phyloP scores from a whole-genome alignment of 2,113 vertebrate genomes.

The Sorex araneus region DNA sequence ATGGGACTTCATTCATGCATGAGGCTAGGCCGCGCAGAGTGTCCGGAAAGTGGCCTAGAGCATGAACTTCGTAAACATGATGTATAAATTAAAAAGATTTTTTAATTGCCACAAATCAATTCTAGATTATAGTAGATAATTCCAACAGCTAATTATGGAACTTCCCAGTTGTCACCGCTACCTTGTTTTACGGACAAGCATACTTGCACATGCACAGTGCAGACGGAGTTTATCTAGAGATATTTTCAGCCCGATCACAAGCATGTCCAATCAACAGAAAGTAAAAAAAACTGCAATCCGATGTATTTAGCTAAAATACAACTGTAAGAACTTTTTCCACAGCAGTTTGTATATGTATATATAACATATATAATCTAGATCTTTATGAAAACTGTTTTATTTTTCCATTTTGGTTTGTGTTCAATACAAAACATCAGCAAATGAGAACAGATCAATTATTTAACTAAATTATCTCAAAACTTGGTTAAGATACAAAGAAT shows the following conservation, averaged over 20 bases:
- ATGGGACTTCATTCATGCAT: too few relatives aligned
- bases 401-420: constrained; percentile 75
- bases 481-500: constrained; percentile 47
- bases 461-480: constrained; percentile 56
- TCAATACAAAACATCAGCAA: constrained; percentile 74
- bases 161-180: background rate
- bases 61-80: too few relatives aligned
- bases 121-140: constrained; percentile 26
- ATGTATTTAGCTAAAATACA: constrained; percentile 83
- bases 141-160: constrained; percentile 60
- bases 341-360: constrained; percentile 31
- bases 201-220: background rate
- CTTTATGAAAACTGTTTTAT: constrained; percentile 56
- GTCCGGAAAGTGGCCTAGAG: too few relatives aligned
- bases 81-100: too few relatives aligned
- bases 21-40: too few relatives aligned
- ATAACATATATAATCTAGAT: too few relatives aligned
- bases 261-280: constrained; percentile 84
- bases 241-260: constrained; percentile 78
- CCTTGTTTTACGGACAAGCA: constrained; percentile 35
- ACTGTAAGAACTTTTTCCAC: constrained; percentile 75
- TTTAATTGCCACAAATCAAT: too few relatives aligned
- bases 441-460: constrained; percentile 70
- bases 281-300: constrained; percentile 84
- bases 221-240: constrained; percentile 74